phyloP scores from a whole-genome alignment of 2,113 vertebrate genomes.

The Spermophilus dauricus region DNA sequence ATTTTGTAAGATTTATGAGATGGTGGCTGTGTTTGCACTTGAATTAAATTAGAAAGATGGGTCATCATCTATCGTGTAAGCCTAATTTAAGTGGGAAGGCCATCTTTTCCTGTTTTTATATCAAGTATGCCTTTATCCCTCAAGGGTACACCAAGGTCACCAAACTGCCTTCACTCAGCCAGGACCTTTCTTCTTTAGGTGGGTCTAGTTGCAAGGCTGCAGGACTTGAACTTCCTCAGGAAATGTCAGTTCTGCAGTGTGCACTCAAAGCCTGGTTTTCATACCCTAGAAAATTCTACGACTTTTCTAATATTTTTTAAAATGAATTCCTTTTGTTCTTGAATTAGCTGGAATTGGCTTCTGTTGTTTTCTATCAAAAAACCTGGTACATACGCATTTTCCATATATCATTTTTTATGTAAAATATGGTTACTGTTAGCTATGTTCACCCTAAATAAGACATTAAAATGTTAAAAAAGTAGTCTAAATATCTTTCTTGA shows the following conservation, averaged over 20 bases:
- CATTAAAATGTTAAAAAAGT: constrained; percentile 22
- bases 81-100: constrained; percentile 43
- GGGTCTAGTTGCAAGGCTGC: not conserved
- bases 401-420: not conserved
- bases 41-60: constrained; percentile 51
- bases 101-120: constrained; percentile 46
- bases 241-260: not conserved
- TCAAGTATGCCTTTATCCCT: constrained; percentile 22
- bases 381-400: not conserved
- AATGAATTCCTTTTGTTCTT: constrained; percentile 12
- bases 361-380: not conserved
- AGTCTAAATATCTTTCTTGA: not conserved
- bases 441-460: not conserved
- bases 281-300: not conserved
- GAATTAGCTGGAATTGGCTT: not conserved
- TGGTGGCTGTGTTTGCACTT: constrained; percentile 5
- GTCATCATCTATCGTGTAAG: constrained; percentile 49
- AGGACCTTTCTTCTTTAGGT: constrained; percentile 16
- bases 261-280: not conserved
- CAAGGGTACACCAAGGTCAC: not conserved
- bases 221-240: constrained; percentile 23
- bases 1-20: constrained; percentile 68
- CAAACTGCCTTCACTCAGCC: not conserved
- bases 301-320: not conserved
- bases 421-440: not conserved